Percentiles rank a stretch among this genome's conserved stretches.
Evolutionary conservation across 1,140 invertebrate species (phyloP).

Genomic region (Uloborus diversus): DNA sequence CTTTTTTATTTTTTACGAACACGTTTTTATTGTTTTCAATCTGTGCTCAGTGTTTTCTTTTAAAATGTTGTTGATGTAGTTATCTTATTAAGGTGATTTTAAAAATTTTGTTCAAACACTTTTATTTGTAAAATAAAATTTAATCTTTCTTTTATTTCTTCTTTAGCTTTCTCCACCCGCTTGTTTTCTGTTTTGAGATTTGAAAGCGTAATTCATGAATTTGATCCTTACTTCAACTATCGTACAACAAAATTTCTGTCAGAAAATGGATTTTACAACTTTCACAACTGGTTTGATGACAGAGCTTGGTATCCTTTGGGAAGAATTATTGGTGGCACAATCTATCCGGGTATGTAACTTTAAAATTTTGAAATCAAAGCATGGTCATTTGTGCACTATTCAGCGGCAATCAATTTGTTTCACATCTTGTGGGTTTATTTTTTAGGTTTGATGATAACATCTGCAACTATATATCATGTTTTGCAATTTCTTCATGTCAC

Average conservation of each 20-base stretch:
- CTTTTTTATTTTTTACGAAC: too few relatives aligned
- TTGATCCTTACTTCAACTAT: slow-evolving; percentile 99
- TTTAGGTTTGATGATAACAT: slow-evolving; percentile 91
- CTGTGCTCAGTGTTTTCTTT: too few relatives aligned
- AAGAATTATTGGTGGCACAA: slow-evolving; percentile 96
- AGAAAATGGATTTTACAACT: slow-evolving; percentile 96
- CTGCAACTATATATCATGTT: slow-evolving; percentile 88
- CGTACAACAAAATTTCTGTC: slow-evolving; percentile 93
- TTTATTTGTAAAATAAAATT: too few relatives aligned
- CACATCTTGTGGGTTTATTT: too few relatives aligned
- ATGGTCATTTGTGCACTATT: too few relatives aligned
- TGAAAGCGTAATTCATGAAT: slow-evolving; percentile 98
- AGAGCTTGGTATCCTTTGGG: slow-evolving; percentile 98
- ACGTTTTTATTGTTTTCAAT: too few relatives aligned
- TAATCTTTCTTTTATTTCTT: slow-evolving; percentile 64
- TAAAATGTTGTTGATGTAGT: too few relatives aligned
- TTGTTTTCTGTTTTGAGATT: slow-evolving; percentile 96
- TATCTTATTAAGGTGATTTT: too few relatives aligned
- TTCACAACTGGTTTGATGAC: slow-evolving; percentile 99
- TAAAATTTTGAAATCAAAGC: too few relatives aligned
- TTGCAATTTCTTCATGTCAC: slow-evolving; percentile 91
- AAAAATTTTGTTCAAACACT: not conserved
- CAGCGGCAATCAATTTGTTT: too few relatives aligned
- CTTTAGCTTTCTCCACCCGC: slow-evolving; percentile 91
- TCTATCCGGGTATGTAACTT: slow-evolving; percentile 86